Evolutionary conservation across 1,140 invertebrate species (phyloP), one percentile per base, ranked within the genome.

Genomic region (Plutomurus gul): DNA sequence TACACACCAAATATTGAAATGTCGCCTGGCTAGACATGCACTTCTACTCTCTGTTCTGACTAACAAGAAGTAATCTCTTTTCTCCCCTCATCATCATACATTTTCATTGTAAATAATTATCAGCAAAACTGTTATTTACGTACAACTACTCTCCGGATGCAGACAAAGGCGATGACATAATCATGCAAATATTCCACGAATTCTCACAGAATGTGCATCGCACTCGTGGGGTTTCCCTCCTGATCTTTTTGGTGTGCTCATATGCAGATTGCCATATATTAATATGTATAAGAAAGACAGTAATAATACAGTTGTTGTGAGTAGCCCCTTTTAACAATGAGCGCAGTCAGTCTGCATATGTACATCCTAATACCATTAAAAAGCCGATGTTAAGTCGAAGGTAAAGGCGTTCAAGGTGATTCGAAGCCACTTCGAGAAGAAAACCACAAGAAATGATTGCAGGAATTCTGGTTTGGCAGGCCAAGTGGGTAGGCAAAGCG

Each of bases 1-100:
- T 46, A 18, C 20, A 46, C 13, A 46, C 30, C 56, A 65, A 65
- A 65, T 65, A 65, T 33, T 65, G 56, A 65, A 65, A 65, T 65
- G 56, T 65, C 56, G 56, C 56, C 56, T 33, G 27, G 25, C 56
- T n/a, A n/a, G n/a, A n/a, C 56, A 65, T 65, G 30, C 56, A 65
- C 36, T 65, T 65, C 56, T 65, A 30, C 56, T 27, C 36, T n/a
- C n/a, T n/a, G n/a, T n/a, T n/a, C n/a, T n/a, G n/a, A n/a, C n/a
- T n/a, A n/a, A n/a, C n/a, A n/a, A n/a, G n/a, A 65, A 65, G 56
- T 65, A 65, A 65, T 65, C 56, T 65, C 27, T 30, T 33, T 65
- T 65, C 56, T 65, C 56, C 56, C 56, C 56, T 65, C 56, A 65
- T 65, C 56, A 65, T 60, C 51, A 60, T 60, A 60, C 51, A 60